These are phyloP conservation scores for Hirtodrosophila trivittata DNA, from an alignment of 2,888 invertebrate species.

Conservation along the genomic window DNA sequence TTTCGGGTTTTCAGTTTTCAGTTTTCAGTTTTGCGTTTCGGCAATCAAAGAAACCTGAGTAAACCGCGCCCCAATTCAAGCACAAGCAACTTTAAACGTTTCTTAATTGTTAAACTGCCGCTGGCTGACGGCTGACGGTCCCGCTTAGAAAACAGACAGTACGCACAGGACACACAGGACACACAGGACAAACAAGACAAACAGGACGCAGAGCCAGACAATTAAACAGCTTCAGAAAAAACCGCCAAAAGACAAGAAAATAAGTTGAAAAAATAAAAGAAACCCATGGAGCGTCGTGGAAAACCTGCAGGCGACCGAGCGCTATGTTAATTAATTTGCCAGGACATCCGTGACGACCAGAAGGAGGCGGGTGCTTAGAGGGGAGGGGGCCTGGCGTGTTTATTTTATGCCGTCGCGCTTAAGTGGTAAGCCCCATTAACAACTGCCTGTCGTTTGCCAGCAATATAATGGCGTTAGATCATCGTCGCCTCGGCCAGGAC, in stretches of 20 bases:
- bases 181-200: constrained; percentile 16
- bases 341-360: constrained; percentile 66
- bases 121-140: constrained; percentile 29
- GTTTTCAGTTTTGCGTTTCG: constrained; percentile 9
- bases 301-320: constrained; percentile 53
- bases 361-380: neutral
- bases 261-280: constrained; percentile 21
- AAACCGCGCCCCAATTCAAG: constrained; percentile 47
- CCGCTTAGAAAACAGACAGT: neutral
- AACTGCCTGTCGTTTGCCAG: constrained; percentile 77
- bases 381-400: constrained; percentile 57
- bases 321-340: constrained; percentile 80
- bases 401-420: constrained; percentile 78
- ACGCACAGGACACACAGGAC: constrained; percentile 16
- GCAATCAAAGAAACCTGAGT: constrained; percentile 38
- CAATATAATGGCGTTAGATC: constrained; percentile 79
- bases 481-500: constrained; percentile 65
- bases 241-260: constrained; percentile 61
- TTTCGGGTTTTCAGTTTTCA: no score
- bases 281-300: constrained; percentile 8
- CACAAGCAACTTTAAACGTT: constrained; percentile 72
- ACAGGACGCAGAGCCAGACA: constrained; percentile 46
- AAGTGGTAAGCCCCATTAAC: constrained; percentile 81
- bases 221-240: constrained; percentile 59
- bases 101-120: constrained; percentile 78